Evolutionary conservation across 2,888 invertebrate species (phyloP).

Genomic region (Himalopsyche japonica): DNA sequence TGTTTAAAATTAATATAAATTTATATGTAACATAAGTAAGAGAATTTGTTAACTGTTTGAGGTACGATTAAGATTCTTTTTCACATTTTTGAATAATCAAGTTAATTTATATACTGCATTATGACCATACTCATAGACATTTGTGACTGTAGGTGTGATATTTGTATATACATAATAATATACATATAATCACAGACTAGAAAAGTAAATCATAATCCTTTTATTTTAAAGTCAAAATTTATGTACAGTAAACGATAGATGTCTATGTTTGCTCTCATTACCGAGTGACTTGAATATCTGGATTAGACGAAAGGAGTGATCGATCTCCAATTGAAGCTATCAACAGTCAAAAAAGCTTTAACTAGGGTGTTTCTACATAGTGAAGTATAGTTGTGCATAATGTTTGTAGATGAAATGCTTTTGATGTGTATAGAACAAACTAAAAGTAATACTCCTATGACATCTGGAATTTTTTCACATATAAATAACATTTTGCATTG

Average conservation of each 20-base stretch:
- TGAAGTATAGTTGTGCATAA: conserved; percentile 37
- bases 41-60: not conserved
- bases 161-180: not conserved
- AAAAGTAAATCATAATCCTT: not conserved
- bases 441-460: conserved; percentile 18
- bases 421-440: conserved; percentile 38
- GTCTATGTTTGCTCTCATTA: not conserved
- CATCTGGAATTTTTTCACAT: conserved; percentile 9
- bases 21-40: not conserved
- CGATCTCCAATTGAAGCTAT: conserved; percentile 15
- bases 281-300: conserved; percentile 5
- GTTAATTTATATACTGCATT: not conserved
- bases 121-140: not conserved
- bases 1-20: conserved; percentile 1
- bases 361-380: conserved; percentile 39
- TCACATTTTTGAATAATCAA: not conserved
- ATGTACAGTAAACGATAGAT: not conserved
- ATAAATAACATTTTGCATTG: conserved; percentile 26
- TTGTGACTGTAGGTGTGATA: not conserved
- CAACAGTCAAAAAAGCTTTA: conserved; percentile 39
- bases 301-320: conserved; percentile 2
- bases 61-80: not conserved
- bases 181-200: not conserved
- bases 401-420: conserved; percentile 40
- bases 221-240: not conserved